A percentile compares a stretch with the other conserved stretches of the same genome.
phyloP scores from a whole-genome alignment of 2,888 invertebrate species.

The Abrostola tripartita region DNA sequence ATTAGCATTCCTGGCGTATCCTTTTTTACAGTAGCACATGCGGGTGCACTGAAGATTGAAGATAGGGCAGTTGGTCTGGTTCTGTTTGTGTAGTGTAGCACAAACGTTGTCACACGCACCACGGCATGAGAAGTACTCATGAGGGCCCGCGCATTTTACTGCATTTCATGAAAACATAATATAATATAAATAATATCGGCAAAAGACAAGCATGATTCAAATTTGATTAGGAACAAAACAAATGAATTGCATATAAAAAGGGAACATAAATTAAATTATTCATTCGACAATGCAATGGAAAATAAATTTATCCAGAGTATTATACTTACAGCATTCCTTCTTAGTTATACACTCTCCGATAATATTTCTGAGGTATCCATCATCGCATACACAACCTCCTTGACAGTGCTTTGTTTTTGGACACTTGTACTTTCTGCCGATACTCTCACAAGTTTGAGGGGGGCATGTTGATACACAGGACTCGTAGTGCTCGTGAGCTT shows the following conservation, averaged over 20 bases:
- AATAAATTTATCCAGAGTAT: too few species aligned
- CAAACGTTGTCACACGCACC: constrained; percentile 72
- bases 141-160: constrained; percentile 59
- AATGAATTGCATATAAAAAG: too few species aligned
- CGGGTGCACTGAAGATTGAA: constrained; percentile 61
- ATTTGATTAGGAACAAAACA: too few species aligned
- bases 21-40: constrained; percentile 67
- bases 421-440: constrained; percentile 32
- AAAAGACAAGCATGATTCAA: too few species aligned
- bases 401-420: constrained; percentile 25
- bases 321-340: constrained; percentile 39
- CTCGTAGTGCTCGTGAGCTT: constrained; percentile 40
- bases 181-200: too few species aligned
- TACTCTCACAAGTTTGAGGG: constrained; percentile 48
- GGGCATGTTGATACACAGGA: constrained; percentile 40
- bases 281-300: too few species aligned
- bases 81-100: constrained; percentile 58
- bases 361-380: constrained; percentile 40
- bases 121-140: constrained; percentile 66
- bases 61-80: constrained; percentile 65
- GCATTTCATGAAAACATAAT: background rate
- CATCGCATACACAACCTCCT: constrained; percentile 35
- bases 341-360: constrained; percentile 35
- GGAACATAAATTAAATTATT: too few species aligned
- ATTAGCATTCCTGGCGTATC: constrained; percentile 62